Evolutionary conservation across 2,113 vertebrate species (phyloP).

Genomic region (Rhinoderma darwinii): DNA sequence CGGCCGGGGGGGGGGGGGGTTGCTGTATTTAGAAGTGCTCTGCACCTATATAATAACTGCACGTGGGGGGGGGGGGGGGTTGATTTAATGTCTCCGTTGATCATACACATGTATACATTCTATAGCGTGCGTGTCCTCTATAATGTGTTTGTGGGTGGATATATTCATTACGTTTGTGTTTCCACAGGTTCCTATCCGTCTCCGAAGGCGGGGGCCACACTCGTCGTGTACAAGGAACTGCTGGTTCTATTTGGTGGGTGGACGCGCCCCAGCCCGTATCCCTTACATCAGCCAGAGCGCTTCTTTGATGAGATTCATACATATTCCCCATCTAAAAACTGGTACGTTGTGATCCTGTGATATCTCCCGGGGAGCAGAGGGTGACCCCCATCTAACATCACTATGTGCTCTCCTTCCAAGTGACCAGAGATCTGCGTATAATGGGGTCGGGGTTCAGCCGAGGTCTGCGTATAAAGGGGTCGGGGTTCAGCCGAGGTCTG

Average conservation of each 20-base stretch:
- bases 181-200: conserved; percentile 93
- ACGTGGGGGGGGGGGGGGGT: too few relatives aligned
- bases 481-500: too few relatives aligned
- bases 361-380: background rate
- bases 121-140: too few relatives aligned
- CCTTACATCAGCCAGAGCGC: conserved; percentile 94
- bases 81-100: too few relatives aligned
- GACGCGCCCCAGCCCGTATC: conserved; percentile 96
- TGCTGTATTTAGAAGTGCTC: background rate
- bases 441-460: too few relatives aligned
- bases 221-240: conserved; percentile 94
- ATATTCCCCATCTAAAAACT: conserved; percentile 97
- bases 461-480: too few relatives aligned
- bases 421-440: too few relatives aligned
- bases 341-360: conserved; percentile 74
- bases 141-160: too few relatives aligned
- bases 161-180: too few relatives aligned
- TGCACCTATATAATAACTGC: background rate
- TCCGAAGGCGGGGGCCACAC: conserved; percentile 94
- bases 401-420: too few relatives aligned
- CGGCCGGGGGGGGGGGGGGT: background rate
- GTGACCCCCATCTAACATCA: background rate
- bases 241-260: conserved; percentile 96
- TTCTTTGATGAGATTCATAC: conserved; percentile 99
- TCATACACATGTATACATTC: too few relatives aligned